Conservation (phyloP, 2,113 vertebrate species). For the Plotosus lineatus region DNA sequence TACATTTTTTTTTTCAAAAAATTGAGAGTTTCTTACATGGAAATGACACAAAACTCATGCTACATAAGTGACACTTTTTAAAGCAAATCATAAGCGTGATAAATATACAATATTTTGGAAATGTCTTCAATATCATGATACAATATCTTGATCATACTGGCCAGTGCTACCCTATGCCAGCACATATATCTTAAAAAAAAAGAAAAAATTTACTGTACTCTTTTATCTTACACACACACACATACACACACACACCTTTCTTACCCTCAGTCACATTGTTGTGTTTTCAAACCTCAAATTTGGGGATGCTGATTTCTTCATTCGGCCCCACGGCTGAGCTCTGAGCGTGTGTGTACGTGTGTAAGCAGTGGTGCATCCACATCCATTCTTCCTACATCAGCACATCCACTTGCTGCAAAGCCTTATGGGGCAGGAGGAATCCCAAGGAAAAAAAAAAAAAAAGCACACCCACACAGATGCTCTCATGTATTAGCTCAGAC, state of each 20-base stretch:
- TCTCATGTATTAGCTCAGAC: neutral
- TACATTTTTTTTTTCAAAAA: neutral
- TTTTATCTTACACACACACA: conserved; percentile 1
- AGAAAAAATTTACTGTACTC: too few species aligned
- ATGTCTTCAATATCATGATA: neutral
- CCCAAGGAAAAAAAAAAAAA: conserved; percentile 27
- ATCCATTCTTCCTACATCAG: conserved; percentile 52
- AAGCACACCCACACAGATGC: conserved; percentile 15
- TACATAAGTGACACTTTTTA: neutral
- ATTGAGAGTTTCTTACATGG: neutral
- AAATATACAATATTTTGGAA: neutral
- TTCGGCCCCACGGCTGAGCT: conserved; percentile 20
- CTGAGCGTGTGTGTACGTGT: conserved; percentile 29
- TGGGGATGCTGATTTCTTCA: conserved; percentile 31
- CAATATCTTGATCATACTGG: neutral
- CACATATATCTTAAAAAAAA: too few species aligned
- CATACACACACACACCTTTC: neutral
- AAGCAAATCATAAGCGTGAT: neutral
- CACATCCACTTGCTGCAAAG: conserved; percentile 47
- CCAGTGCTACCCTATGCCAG: neutral
- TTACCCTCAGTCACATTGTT: conserved; percentile 53
- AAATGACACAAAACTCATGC: neutral
- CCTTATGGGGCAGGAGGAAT: conserved; percentile 41
- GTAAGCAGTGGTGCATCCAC: conserved; percentile 33
- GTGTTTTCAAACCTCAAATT: conserved; percentile 10